Evolutionary conservation across 2,888 invertebrate species (phyloP), one percentile per base, ranked within the genome.

Genomic region (Seira musarum): DNA sequence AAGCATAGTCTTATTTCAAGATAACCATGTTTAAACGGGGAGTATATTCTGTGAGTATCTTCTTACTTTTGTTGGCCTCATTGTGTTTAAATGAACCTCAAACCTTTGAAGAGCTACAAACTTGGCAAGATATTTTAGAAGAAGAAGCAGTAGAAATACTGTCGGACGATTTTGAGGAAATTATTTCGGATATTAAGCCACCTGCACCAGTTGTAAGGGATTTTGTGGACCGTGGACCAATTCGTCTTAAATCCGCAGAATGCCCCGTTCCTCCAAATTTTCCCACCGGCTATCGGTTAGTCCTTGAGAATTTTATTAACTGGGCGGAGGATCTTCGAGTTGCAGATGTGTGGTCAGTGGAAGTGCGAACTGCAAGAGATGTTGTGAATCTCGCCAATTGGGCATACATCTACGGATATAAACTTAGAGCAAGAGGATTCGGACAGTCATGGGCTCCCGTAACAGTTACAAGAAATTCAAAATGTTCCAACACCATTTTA

Each of bases 401-500:
- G 82, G 83, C 83, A n/a, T 69, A 64, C 53, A 21, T 77, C 13
- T 63, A 82, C 49, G 71, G 63, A 30, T 80, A 73, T 49, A 72
- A 53, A 63, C 10, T 82, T 17, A 65, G 82, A n/a, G 60, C 83
- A 8, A 64, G 57, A 22, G 81, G 81, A 1, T 74, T 30, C 66
- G 61, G 30, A 10, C 78, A 82, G 17, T 68, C 63, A 1, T 83
- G 80, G 77, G 73, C 83, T 1, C 83, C 83, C 1, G 35, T 82
- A n/a, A 74, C 77, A 0, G 60, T 82, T 1, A 74, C 80, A 5
- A 60, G 24, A 10, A 25, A 63, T 1, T 24, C 63, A 2, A n/a
- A 46, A 1, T 83, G 83, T 57, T 10, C 30, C 10, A 73, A 72
- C 25, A 68, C 82, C 0, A 61, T 83, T 25, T 46, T 82, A 10